phyloP scores from a whole-genome alignment of 2,888 invertebrate genomes.

The Diadegma fenestrale region DNA sequence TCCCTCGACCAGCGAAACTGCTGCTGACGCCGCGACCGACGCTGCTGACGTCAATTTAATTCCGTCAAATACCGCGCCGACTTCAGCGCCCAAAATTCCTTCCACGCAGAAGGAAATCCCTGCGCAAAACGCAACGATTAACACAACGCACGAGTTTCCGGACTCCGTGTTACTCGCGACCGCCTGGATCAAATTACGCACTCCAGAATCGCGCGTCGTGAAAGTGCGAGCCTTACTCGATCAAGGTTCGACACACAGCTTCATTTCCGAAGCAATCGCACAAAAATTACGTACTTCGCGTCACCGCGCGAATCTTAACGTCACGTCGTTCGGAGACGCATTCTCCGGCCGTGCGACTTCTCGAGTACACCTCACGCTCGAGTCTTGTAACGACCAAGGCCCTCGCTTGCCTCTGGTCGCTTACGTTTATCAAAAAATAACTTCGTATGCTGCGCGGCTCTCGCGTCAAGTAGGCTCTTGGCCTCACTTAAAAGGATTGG shows the following conservation, averaged over 20 bases:
- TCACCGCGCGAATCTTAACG: conserved; percentile 23
- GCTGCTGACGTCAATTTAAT: neutral
- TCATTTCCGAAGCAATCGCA: conserved; percentile 12
- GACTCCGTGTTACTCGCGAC: conserved; percentile 13
- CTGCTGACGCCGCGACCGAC: neutral
- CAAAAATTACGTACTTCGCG: conserved; percentile 32
- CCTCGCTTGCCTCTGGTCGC: conserved; percentile 18
- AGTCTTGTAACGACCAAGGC: conserved; percentile 8
- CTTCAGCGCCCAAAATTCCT: neutral
- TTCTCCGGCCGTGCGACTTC: neutral
- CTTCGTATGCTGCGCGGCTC: conserved; percentile 18
- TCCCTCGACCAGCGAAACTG: neutral
- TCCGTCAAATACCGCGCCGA: neutral
- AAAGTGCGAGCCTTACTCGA: conserved; percentile 26
- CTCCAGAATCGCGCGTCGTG: neutral
- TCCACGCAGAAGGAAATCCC: neutral
- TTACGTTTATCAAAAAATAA: conserved; percentile 28
- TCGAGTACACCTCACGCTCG: conserved; percentile 32
- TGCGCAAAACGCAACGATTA: neutral
- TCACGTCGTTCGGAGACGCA: conserved; percentile 35
- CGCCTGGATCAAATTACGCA: conserved; percentile 14
- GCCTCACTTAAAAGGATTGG: conserved; percentile 6
- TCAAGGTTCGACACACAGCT: conserved; percentile 29
- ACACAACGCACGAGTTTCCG: conserved; percentile 1
- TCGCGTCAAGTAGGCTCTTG: conserved; percentile 13